Percentiles rank a stretch among this genome's conserved stretches.
These are phyloP conservation scores for Dicycla oo DNA, from an alignment of 2,888 invertebrate species.

Conservation along the genomic window DNA sequence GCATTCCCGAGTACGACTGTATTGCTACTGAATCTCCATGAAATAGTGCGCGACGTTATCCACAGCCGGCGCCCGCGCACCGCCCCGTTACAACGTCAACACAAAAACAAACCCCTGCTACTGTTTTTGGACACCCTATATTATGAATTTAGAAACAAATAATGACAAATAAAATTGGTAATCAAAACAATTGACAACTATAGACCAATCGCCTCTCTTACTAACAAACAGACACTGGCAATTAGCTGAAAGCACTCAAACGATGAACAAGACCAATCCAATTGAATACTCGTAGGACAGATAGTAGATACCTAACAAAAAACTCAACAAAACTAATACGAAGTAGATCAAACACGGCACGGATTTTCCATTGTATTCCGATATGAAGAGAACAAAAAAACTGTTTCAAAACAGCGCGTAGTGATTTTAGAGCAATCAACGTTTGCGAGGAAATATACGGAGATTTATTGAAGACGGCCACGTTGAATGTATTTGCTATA, in stretches of 20 bases:
- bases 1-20: too few relatives aligned
- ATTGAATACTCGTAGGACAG: neutral
- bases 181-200: neutral
- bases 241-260: conserved; percentile 1
- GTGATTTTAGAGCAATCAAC: conserved; percentile 76
- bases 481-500: neutral
- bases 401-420: conserved; percentile 64
- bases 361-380: conserved; percentile 60
- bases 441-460: conserved; percentile 56
- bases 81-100: too few relatives aligned
- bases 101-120: too few relatives aligned
- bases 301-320: neutral
- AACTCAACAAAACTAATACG: conserved; percentile 24
- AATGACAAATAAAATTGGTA: neutral
- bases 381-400: conserved; percentile 54
- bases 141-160: too few relatives aligned
- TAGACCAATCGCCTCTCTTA: neutral
- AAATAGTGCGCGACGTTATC: too few relatives aligned
- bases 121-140: too few relatives aligned
- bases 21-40: too few relatives aligned
- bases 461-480: conserved; percentile 7
- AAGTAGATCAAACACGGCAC: conserved; percentile 47
- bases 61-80: too few relatives aligned
- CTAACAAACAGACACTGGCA: neutral
- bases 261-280: conserved; percentile 3